phyloP scores from a whole-genome alignment of 2,888 invertebrate species.

The Harpalus rubripes region DNA sequence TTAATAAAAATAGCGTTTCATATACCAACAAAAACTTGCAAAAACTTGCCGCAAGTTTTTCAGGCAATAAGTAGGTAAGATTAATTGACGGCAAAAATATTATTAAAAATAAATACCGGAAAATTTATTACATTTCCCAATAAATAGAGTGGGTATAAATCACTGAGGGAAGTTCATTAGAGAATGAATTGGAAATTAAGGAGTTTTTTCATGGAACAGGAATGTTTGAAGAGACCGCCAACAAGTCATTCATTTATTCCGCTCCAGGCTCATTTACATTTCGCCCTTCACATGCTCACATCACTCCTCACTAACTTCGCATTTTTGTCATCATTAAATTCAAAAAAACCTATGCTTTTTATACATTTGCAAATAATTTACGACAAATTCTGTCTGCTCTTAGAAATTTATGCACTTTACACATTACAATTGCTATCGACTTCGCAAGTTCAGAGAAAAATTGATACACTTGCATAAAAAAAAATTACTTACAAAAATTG shows the following conservation, averaged over 20 bases:
- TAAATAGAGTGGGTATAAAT: neutral
- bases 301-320: slow-evolving; percentile 36
- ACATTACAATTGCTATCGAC: neutral
- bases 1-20: slow-evolving; percentile 44
- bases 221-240: neutral
- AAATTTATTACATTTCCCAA: slow-evolving; percentile 5
- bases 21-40: slow-evolving; percentile 16
- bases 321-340: slow-evolving; percentile 37
- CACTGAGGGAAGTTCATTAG: neutral
- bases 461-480: neutral
- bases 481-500: too few relatives aligned
- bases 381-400: slow-evolving; percentile 10
- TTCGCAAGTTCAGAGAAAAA: neutral
- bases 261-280: slow-evolving; percentile 21
- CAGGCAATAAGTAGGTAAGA: slow-evolving; percentile 32
- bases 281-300: slow-evolving; percentile 22
- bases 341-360: neutral
- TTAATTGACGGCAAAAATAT: slow-evolving; percentile 13
- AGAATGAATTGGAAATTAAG: slow-evolving; percentile 1
- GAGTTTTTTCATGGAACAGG: neutral
- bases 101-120: slow-evolving; percentile 9
- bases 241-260: slow-evolving; percentile 31
- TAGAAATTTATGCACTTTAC: slow-evolving; percentile 13
- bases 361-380: slow-evolving; percentile 11
- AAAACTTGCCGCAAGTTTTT: slow-evolving; percentile 24